Base-by-base conservation (phyloP, 2,888 invertebrate genomes). In the Yponomeuta cagnagella region DNA sequence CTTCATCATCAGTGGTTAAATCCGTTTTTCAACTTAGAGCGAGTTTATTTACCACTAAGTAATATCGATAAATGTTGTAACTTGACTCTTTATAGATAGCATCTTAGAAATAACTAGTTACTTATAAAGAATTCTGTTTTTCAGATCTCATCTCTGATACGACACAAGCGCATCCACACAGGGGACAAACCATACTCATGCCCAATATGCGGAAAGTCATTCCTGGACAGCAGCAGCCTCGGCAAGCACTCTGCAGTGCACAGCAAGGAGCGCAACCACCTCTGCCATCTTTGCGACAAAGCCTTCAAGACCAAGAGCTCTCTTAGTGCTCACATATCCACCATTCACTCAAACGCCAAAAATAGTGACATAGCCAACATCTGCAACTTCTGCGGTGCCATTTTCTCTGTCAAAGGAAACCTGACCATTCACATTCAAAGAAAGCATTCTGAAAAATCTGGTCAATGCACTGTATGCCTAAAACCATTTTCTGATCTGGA, bases 361-460 rank as follows among this genome's bases (percentile, higher is more conserved):
- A 82, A 82, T n/a, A 58, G 52, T 58, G 52, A 15, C 52, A 9
- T 43, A 5, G 43, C 43, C 8, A 86, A 86, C 72, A 78, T 91
- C 30, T 93, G 93, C 75, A 89, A 78, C 71, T 84, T 85, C 71
- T 93, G 92, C 71, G 91, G 92, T 0, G 80, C 83, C 79, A 87
- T 92, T 31, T 94, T 94, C 74, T 88, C 92, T 10, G 86, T 93
- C 74, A 93, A 93, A 70, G 94, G 93, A 2, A 94, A 93, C 72
- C 78, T 94, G 10, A 92, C 88, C 74, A 88, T 87, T 0, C 94
- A 94, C 72, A 91, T 93, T 58, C 85, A 85, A 73, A 87, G 93
- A 58, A 91, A 93, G 70, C 94, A 94, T 72, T 93, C 94, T 0
- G 93, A 93, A 71, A 86, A 88, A 70, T 93, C 94, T 0, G 94